Evolutionary conservation across 2,888 invertebrate species (phyloP).

Genomic region (Yponomeuta evonymella): DNA sequence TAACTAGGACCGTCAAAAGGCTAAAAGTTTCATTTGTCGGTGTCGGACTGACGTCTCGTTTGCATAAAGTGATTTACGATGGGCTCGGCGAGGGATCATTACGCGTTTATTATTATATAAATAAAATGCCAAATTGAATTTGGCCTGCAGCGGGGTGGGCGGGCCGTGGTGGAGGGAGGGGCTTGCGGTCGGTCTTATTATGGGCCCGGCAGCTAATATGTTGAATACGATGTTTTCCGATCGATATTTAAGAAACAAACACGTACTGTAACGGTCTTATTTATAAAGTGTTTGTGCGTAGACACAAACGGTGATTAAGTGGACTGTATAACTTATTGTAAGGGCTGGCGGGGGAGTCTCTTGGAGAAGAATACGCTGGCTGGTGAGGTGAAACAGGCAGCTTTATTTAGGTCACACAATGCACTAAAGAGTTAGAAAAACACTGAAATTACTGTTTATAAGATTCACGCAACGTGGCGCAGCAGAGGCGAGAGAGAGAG

Average conservation of each 20-base stretch:
- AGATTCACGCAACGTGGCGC: too few relatives aligned
- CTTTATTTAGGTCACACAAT: too few relatives aligned
- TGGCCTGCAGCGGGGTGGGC: background rate
- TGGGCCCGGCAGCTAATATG: background rate
- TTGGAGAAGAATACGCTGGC: too few relatives aligned
- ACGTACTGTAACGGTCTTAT: background rate
- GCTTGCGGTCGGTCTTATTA: background rate
- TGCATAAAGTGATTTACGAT: slow-evolving; percentile 3
- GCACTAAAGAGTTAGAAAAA: too few relatives aligned
- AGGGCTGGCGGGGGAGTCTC: too few relatives aligned
- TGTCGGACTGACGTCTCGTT: background rate
- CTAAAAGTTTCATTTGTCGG: background rate
- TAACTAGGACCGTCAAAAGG: background rate
- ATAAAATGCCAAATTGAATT: slow-evolving; percentile 2
- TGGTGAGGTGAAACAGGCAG: too few relatives aligned
- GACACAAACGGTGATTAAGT: too few relatives aligned
- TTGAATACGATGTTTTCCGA: background rate
- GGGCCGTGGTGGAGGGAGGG: background rate
- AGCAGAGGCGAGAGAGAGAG: too few relatives aligned
- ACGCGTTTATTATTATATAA: slow-evolving; percentile 3
- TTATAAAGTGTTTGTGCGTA: too few relatives aligned
- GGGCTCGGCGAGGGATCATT: background rate
- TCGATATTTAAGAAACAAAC: background rate
- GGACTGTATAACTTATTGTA: too few relatives aligned
- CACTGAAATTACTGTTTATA: too few relatives aligned